A percentile compares a stretch with the other conserved stretches of the same genome.
Evolutionary conservation across 1,140 invertebrate species (phyloP).

Genomic region (Philotrypesis tridentata): DNA sequence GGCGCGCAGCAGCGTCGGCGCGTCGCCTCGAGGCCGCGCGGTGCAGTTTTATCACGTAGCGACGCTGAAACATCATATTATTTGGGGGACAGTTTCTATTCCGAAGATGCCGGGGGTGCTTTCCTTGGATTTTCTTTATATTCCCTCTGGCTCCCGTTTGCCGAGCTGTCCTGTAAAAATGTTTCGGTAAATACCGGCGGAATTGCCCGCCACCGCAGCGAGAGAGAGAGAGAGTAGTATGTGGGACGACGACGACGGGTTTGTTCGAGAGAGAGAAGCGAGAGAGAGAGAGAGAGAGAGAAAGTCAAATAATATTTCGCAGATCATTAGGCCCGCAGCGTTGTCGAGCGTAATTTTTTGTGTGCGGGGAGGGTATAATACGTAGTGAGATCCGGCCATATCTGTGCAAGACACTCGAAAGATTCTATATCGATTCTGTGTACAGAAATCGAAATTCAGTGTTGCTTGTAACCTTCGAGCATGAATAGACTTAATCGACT

Average conservation of each 20-base stretch:
- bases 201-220: no score
- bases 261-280: no score
- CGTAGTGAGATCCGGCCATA: no score
- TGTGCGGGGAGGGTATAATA: no score
- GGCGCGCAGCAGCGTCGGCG: constrained; percentile 11
- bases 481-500: no score
- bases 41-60: constrained; percentile 32
- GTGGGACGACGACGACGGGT: no score
- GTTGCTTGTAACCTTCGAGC: no score
- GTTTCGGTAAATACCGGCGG: not conserved
- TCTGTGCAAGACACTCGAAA: no score
- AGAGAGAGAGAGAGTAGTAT: no score
- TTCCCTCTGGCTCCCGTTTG: not conserved
- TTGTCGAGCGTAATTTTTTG: not conserved
- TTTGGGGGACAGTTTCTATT: constrained; percentile 27
- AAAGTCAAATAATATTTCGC: not conserved
- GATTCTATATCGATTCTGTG: no score
- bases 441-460: no score
- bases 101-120: not conserved
- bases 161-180: not conserved
- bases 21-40: constrained; percentile 13
- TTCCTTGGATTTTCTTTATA: not conserved
- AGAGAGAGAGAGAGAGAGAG: no score
- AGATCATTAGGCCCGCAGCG: not conserved
- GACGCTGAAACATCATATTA: constrained; percentile 39